Percentiles rank a stretch among this genome's conserved stretches.
Conservation (phyloP, 2,888 invertebrate species). For the Eupithecia exiguata region DNA sequence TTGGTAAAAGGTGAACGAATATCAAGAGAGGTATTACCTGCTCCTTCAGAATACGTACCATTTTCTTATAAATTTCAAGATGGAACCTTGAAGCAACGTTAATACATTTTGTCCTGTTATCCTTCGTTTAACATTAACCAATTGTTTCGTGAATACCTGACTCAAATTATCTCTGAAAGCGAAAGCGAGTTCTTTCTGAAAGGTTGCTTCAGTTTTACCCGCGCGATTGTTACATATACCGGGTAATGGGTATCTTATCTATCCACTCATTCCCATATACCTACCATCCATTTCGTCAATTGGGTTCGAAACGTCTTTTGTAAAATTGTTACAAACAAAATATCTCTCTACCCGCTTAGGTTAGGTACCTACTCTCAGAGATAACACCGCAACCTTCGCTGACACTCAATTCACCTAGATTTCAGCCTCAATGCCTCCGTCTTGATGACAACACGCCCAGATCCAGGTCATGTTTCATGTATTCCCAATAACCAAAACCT, state of each 20-base stretch:
- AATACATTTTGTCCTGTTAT: not conserved
- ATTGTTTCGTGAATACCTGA: not conserved
- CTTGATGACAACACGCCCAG: not conserved
- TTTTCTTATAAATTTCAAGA: not conserved
- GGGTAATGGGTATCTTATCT: too few species aligned
- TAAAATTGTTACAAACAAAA: too few species aligned
- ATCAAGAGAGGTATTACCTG: not conserved
- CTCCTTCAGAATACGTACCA: not conserved
- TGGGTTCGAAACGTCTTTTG: too few species aligned
- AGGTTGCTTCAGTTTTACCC: not conserved
- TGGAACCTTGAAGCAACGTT: too few species aligned
- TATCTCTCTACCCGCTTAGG: too few species aligned
- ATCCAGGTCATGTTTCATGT: not conserved
- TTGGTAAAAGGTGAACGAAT: not conserved
- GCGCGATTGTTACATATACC: too few species aligned
- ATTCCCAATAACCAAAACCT: not conserved
- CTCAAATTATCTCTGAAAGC: not conserved
- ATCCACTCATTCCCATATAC: too few species aligned
- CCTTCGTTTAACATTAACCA: conserved; percentile 1
- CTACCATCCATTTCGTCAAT: too few species aligned
- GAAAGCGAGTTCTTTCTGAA: not conserved
- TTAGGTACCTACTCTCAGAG: too few species aligned
- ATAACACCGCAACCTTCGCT: too few species aligned
- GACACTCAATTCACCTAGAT: too few species aligned
- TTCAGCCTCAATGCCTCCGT: too few species aligned